These are phyloP conservation scores for Lampris megalopsis DNA, from an alignment of 2,113 vertebrate genomes.

Conservation along the genomic window DNA sequence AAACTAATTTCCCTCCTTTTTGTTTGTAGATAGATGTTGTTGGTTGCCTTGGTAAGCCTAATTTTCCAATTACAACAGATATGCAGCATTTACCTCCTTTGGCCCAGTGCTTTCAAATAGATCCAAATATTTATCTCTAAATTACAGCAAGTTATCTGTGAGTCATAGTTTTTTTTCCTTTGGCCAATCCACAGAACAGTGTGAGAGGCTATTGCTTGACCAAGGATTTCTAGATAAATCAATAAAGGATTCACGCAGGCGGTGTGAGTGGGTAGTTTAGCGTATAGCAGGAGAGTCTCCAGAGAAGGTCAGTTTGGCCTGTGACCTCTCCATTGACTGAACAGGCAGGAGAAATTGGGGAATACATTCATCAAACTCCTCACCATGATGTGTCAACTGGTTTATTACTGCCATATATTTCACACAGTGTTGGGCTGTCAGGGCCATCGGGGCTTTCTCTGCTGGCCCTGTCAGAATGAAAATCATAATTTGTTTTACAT, in stretches of 20 bases:
- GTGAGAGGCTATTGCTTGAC: too few species aligned
- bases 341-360: not conserved
- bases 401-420: not conserved
- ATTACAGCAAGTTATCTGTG: not conserved
- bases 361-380: constrained; percentile 33
- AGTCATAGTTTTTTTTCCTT: not conserved
- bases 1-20: too few species aligned
- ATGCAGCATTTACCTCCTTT: too few species aligned
- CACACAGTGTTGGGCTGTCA: not conserved
- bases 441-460: too few species aligned
- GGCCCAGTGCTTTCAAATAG: too few species aligned
- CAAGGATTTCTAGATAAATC: not conserved
- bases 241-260: not conserved
- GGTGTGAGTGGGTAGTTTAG: not conserved
- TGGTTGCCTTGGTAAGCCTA: too few species aligned
- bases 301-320: constrained; percentile 6
- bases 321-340: constrained; percentile 12
- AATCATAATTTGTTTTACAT: too few species aligned
- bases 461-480: too few species aligned
- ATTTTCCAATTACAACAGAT: too few species aligned
- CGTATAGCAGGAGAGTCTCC: not conserved
- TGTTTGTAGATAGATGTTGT: too few species aligned
- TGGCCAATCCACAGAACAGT: not conserved
- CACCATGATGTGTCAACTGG: constrained; percentile 14
- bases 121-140: too few species aligned